These are phyloP conservation scores for Crotalus horridus DNA, from an alignment of 2,113 vertebrate genomes.

Conservation along the genomic window DNA sequence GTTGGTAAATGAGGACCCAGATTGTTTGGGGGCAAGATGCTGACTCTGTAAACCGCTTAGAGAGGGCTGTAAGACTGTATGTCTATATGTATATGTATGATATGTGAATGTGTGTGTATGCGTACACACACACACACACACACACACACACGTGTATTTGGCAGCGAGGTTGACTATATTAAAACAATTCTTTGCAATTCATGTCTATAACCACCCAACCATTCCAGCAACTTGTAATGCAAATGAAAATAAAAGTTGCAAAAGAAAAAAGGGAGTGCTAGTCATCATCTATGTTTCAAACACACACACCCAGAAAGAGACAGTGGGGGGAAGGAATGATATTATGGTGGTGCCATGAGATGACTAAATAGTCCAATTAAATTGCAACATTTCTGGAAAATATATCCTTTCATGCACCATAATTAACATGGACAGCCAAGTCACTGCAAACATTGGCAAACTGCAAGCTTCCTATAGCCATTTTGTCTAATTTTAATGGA, in stretches of 20 bases:
- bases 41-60: too few relatives aligned
- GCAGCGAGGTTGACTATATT: neutral
- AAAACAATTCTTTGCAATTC: conserved; percentile 29
- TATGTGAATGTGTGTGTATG: too few relatives aligned
- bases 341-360: conserved; percentile 12
- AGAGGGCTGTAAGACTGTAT: too few relatives aligned
- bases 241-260: conserved; percentile 37
- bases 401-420: conserved; percentile 40
- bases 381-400: conserved; percentile 45
- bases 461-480: conserved; percentile 11
- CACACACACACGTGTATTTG: neutral
- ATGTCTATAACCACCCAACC: conserved; percentile 5
- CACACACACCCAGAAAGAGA: neutral
- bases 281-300: neutral
- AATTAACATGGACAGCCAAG: conserved; percentile 33
- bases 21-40: too few relatives aligned
- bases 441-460: neutral
- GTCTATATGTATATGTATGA: too few relatives aligned
- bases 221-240: neutral
- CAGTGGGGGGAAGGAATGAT: neutral
- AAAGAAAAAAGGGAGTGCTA: neutral
- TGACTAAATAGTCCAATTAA: conserved; percentile 22
- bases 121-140: too few relatives aligned
- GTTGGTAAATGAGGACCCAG: too few relatives aligned
- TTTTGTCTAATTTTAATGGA: conserved; percentile 23